A percentile compares a stretch with the other conserved stretches of the same genome.
Evolutionary conservation across 2,797 vertebrate genomes (phyloP).

Genomic region (Tympanoctomys barrerae): DNA sequence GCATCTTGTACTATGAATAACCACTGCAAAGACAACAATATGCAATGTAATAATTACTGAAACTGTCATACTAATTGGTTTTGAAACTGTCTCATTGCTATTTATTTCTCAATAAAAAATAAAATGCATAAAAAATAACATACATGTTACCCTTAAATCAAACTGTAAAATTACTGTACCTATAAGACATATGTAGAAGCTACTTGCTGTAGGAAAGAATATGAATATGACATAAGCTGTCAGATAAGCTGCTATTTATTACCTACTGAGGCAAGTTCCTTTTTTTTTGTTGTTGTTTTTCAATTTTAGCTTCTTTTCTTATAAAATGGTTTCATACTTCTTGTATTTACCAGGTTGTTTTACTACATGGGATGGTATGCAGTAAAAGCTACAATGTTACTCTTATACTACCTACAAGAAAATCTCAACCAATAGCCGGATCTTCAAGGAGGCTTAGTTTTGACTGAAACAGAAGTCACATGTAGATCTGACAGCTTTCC

Average conservation of each 20-base stretch:
- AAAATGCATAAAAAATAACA: no score
- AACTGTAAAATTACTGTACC: constrained; percentile 11
- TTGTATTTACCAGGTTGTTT: constrained; percentile 35
- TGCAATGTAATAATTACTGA: no score
- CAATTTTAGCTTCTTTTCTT: constrained; percentile 17
- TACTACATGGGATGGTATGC: constrained; percentile 45
- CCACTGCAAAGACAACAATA: no score
- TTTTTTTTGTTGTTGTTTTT: neutral
- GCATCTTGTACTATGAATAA: no score
- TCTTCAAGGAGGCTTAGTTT: constrained; percentile 25
- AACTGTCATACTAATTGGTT: no score
- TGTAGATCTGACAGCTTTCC: constrained; percentile 20
- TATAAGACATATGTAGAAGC: neutral
- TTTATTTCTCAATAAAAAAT: no score
- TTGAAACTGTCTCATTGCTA: no score
- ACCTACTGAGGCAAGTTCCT: neutral
- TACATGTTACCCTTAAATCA: constrained; percentile 23
- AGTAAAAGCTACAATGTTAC: constrained; percentile 42
- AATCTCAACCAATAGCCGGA: neutral
- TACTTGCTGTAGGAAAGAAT: neutral
- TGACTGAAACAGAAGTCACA: constrained; percentile 10
- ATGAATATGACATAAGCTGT: neutral
- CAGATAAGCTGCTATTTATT: constrained; percentile 20
- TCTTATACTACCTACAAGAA: constrained; percentile 40
- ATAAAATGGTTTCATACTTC: constrained; percentile 18